A percentile compares a stretch with the other conserved stretches of the same genome.
phyloP scores from a whole-genome alignment of 2,113 vertebrate genomes.

The Thymallus thymallus region DNA sequence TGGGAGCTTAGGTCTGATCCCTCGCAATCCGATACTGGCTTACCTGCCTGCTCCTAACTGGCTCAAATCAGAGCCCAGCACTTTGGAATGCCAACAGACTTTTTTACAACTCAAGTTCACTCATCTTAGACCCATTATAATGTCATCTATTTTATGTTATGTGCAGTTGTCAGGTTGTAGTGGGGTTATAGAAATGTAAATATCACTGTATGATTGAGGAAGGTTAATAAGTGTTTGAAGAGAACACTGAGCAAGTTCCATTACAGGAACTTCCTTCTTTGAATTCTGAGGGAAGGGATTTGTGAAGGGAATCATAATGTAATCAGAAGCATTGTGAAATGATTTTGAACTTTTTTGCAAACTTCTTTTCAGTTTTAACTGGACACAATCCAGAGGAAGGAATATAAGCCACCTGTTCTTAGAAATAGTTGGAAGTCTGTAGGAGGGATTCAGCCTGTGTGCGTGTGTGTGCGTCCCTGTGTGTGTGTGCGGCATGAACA shows the following conservation, averaged over 20 bases:
- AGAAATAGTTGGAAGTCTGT: background rate
- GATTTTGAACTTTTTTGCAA: background rate
- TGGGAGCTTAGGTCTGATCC: background rate
- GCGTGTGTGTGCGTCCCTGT: constrained; percentile 5
- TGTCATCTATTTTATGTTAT: constrained; percentile 25
- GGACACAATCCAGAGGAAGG: background rate
- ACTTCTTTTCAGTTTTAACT: background rate
- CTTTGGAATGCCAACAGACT: constrained; percentile 6
- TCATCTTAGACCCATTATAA: constrained; percentile 22
- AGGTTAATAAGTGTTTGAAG: constrained; percentile 6
- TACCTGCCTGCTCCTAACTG: background rate
- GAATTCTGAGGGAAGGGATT: background rate
- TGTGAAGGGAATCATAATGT: background rate
- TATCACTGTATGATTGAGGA: constrained; percentile 7
- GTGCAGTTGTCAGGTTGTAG: background rate
- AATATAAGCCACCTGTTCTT: constrained; percentile 1
- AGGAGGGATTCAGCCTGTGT: background rate
- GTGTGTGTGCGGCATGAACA: too few relatives aligned
- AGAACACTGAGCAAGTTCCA: background rate
- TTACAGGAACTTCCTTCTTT: background rate
- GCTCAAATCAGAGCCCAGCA: constrained; percentile 32
- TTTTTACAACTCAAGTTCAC: constrained; percentile 1
- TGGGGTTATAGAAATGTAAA: background rate
- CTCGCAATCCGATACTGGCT: background rate
- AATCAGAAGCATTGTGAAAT: constrained; percentile 9